Base-by-base conservation (phyloP, 2,888 invertebrate species). In the Heliconius cydno region DNA sequence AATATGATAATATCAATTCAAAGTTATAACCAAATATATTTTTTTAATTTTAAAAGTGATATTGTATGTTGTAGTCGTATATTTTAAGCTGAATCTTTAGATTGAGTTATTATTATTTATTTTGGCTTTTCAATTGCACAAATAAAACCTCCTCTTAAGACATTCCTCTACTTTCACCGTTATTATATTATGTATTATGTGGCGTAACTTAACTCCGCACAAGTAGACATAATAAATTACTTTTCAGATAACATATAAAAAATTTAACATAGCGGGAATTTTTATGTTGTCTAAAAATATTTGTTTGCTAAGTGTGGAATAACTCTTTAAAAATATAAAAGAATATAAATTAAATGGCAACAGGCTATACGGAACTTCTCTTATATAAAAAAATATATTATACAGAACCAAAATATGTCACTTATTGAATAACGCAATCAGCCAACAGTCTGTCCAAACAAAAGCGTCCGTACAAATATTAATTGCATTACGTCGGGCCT, bases 401-500 rank as follows among this genome's bases (percentile, higher is more conserved):
- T n/a, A 10, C n/a, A 60, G 60, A 10, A 60, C 10, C 60, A 5
- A 63, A 71, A 52, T 34, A 46, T 34, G 38, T 28, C 66, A 22
- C 22, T 71, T 80, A 70, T 79, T 67, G 82, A 81, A 85, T 85
- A 85, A 83, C 60, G 38, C 81, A 80, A 76, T 85, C 84, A 79
- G 12, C 28, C 65, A n/a, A 74, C 30, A 82, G 83, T 82, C 82
- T 84, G 85, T 85, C 84, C 85, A 85, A 82, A 80, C 84, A 79
- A 83, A 81, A 83, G 82, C 84, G 77, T 83, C 83, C 84, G 81
- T 82, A 87, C 87, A 90, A 88, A 89, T 89, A 89, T 90, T 88
- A 88, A 90, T 90, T 89, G 88, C 87, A 87, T 88, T 87, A 87
- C 86, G 85, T 85, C 80, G 73, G 65, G 78, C 80, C 76, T 77